phyloP scores from a whole-genome alignment of 2,113 vertebrate genomes.

The Parus major region DNA sequence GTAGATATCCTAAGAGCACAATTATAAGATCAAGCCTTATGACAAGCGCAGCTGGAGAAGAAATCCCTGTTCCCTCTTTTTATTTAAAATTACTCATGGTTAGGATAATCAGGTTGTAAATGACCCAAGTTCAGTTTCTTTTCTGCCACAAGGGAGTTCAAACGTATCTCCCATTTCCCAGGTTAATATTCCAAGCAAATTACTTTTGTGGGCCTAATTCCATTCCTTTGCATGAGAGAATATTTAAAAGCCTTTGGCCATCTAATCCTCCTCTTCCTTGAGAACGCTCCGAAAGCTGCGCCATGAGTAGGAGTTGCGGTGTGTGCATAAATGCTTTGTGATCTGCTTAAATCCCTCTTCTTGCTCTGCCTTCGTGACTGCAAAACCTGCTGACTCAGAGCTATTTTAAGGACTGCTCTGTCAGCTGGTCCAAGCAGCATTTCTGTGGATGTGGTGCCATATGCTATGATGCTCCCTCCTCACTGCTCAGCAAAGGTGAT shows the following conservation, averaged over 20 bases:
- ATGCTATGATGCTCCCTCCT: neutral
- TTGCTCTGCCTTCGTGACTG: neutral
- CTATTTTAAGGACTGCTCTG: neutral
- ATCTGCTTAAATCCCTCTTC: neutral
- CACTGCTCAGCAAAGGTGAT: neutral
- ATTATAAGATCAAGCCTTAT: slow-evolving; percentile 47
- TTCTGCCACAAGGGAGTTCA: slow-evolving; percentile 43
- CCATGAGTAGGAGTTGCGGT: neutral
- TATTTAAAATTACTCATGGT: slow-evolving; percentile 54
- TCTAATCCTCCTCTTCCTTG: slow-evolving; percentile 31
- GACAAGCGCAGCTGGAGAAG: slow-evolving; percentile 36
- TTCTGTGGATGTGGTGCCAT: neutral
- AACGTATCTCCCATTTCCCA: slow-evolving; percentile 26
- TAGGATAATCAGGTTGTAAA: slow-evolving; percentile 61
- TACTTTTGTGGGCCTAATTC: slow-evolving; percentile 52
- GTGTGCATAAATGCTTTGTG: neutral
- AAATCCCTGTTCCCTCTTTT: slow-evolving; percentile 54
- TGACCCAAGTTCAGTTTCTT: slow-evolving; percentile 36
- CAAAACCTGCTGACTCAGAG: neutral
- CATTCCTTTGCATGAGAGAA: neutral
- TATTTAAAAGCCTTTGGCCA: slow-evolving; percentile 47
- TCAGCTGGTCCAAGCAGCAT: neutral
- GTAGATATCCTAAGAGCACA: slow-evolving; percentile 35
- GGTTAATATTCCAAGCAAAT: slow-evolving; percentile 66
- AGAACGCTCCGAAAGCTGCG: neutral